A percentile compares a stretch with the other conserved stretches of the same genome.
phyloP scores from a whole-genome alignment of 1,140 invertebrate genomes.

The Pygmarrhopalites habei region DNA sequence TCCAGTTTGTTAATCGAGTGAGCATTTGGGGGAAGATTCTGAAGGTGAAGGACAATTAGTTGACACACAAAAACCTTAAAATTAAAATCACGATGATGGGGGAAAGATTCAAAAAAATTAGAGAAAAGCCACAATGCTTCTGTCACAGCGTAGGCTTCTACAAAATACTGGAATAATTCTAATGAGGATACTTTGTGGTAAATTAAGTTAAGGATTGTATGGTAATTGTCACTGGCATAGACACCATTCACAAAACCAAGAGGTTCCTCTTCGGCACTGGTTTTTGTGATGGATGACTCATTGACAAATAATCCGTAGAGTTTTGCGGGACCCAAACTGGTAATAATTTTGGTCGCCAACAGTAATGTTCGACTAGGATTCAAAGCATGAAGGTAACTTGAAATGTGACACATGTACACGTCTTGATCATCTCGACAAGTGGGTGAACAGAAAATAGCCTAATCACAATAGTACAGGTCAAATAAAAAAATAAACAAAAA shows the following conservation, averaged over 20 bases:
- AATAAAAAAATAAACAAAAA: background rate
- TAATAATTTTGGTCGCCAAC: conserved; percentile 17
- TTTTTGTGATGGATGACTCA: too few relatives aligned
- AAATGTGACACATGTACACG: conserved; percentile 19
- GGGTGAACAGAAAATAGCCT: conserved; percentile 20
- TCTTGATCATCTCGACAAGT: background rate
- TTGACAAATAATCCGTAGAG: conserved; percentile 12
- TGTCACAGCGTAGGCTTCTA: conserved; percentile 3
- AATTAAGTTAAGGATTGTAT: conserved; percentile 26
- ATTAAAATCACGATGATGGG: background rate
- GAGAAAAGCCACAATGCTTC: conserved; percentile 12
- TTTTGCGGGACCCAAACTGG: conserved; percentile 1
- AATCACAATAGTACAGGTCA: background rate
- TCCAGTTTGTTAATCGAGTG: conserved; percentile 28
- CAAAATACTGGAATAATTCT: conserved; percentile 18
- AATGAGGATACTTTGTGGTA: conserved; percentile 13
- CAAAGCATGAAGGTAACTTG: conserved; percentile 14
- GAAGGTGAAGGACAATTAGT: conserved; percentile 23
- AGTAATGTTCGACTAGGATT: conserved; percentile 4
- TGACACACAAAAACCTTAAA: conserved; percentile 16
- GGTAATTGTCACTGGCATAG: conserved; percentile 16
- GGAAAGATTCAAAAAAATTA: conserved; percentile 14
- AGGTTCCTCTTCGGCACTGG: conserved; percentile 3
- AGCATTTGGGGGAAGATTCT: conserved; percentile 31
- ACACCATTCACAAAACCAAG: conserved; percentile 19